A percentile compares a stretch with the other conserved stretches of the same genome.
phyloP scores from a whole-genome alignment of 2,797 vertebrate genomes.

The Anisognathus igniventris region DNA sequence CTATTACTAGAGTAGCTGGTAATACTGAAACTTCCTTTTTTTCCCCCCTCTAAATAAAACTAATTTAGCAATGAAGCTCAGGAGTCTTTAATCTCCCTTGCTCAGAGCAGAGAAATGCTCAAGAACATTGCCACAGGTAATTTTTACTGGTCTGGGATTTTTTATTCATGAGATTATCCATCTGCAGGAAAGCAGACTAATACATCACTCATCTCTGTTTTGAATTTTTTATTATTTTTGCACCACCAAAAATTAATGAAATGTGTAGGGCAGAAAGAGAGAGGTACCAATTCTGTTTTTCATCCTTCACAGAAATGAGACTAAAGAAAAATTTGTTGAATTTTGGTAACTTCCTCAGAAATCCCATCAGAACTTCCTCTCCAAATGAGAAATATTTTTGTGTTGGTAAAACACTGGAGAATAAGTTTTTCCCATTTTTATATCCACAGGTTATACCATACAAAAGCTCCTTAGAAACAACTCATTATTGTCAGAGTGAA shows the following conservation, averaged over 20 bases:
- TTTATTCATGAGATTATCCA: not conserved
- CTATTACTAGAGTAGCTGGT: not conserved
- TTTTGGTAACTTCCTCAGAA: not conserved
- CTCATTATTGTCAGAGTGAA: not conserved
- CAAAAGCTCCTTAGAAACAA: not conserved
- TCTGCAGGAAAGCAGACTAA: not conserved
- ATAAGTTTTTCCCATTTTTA: not conserved
- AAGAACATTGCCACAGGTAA: not conserved
- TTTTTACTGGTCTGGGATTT: not conserved
- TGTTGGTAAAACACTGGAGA: not conserved
- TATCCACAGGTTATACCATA: not conserved
- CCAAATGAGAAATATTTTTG: not conserved
- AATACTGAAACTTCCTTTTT: not conserved
- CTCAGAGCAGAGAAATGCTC: not conserved
- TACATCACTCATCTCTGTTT: not conserved
- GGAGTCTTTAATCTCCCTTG: not conserved
- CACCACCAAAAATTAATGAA: not conserved
- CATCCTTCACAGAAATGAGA: not conserved
- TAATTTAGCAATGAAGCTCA: not conserved
- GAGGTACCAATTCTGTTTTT: not conserved
- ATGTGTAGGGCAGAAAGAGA: not conserved
- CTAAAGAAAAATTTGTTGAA: not conserved
- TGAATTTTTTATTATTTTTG: rapidly evolving
- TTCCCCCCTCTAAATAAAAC: not conserved
- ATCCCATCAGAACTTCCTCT: not conserved